Evolutionary conservation across 2,888 invertebrate species (phyloP).

Genomic region (Molorchus minor): DNA sequence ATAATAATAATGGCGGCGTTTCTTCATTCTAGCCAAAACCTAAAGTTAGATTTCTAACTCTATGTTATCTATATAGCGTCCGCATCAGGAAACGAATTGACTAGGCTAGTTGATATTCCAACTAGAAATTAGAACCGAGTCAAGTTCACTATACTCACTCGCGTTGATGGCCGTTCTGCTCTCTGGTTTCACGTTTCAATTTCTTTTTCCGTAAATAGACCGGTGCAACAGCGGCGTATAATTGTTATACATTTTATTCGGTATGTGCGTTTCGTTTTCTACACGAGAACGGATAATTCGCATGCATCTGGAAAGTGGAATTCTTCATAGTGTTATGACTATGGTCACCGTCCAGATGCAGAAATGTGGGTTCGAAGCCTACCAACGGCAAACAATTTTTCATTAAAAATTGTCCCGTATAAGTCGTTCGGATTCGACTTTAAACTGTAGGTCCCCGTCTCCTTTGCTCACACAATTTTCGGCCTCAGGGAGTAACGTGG

Average conservation of each 20-base stretch:
- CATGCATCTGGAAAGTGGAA: conserved; percentile 1
- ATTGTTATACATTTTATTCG: conserved; percentile 17
- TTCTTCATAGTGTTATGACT: neutral
- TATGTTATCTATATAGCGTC: too few relatives aligned
- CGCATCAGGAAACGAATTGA: conserved; percentile 19
- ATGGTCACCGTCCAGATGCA: neutral
- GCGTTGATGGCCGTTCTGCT: conserved; percentile 41
- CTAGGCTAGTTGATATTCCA: conserved; percentile 19
- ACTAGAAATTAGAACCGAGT: conserved; percentile 27
- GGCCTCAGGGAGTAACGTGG: too few relatives aligned
- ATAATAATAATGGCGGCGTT: too few relatives aligned
- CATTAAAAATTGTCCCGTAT: too few relatives aligned
- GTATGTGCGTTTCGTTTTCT: conserved; percentile 27
- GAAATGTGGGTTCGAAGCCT: too few relatives aligned
- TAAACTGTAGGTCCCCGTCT: too few relatives aligned
- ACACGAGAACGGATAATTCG: conserved; percentile 2
- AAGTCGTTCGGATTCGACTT: too few relatives aligned
- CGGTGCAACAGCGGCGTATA: conserved; percentile 31
- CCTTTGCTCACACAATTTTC: too few relatives aligned
- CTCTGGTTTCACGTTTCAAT: conserved; percentile 49
- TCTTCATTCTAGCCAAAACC: too few relatives aligned
- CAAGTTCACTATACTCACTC: conserved; percentile 26
- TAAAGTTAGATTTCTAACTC: too few relatives aligned
- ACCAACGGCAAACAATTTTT: too few relatives aligned
- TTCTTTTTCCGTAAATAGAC: conserved; percentile 54